Base-by-base conservation (phyloP, 2,113 vertebrate species). In the Galemys pyrenaicus region DNA sequence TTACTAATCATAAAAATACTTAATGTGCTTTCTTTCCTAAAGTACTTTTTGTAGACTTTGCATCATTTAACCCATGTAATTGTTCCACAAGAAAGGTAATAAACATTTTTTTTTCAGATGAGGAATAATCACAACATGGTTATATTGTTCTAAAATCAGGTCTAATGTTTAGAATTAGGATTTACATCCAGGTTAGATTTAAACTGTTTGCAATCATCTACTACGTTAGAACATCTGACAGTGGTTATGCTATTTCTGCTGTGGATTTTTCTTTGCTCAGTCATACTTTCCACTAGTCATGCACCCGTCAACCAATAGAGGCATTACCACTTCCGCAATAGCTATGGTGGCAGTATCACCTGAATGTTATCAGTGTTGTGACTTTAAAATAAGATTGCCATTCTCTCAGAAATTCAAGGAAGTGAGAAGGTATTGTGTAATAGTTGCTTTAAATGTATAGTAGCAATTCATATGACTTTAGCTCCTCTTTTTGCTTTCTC, bases 1-100 rank as follows among this genome's bases (percentile, higher is more conserved):
- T 4, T 70, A 46, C 7, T 80, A 81, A 64, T 87, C 19, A 71
- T 46, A 93, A 70, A 84, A 81, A 19, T 37, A 60, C 10, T 68
- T 74, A 86, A 44, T 9, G 78, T 58, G 3, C 12, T 93, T 86
- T 56, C 7, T 96, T 80, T 84, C 17, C 35, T 81, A 49, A 93
- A 89, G 12, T 41, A 0, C 28, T 73, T 67, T n/a, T 32, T 65
- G 9, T 73, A 17, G 32, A 2, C 46, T 78, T 30, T 84, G 71
- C 44, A 60, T 75, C 1, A 65, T 74, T 83, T 92, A 87, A 39
- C 89, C 60, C 13, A 91, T 15, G 16, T 28, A 88, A 88, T 0
- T 77, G 15, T 13, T 4, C 26, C 13, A 24, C 32, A 7, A 92
- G 19, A 68, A 89, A 65, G 12, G 5, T 28, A n/a, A 1, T 32